phyloP scores from a whole-genome alignment of 2,888 invertebrate genomes.

The Netelia inedita region DNA sequence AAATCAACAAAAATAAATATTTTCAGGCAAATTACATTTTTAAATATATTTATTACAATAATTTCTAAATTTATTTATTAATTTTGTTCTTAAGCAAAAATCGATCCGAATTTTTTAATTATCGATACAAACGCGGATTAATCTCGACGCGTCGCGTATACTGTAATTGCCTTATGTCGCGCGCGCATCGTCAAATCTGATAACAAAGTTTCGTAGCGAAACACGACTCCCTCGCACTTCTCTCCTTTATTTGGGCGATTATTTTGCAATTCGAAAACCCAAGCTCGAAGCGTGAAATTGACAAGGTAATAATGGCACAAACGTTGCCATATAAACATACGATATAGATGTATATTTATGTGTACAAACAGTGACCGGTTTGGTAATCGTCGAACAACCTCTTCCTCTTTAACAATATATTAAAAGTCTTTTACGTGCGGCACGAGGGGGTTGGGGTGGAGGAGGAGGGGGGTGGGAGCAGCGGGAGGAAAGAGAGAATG shows the following conservation, averaged over 20 bases:
- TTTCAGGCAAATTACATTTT: no score
- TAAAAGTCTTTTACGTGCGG: slow-evolving; percentile 57
- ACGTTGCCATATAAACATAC: background rate
- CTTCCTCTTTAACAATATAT: slow-evolving; percentile 67
- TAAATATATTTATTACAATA: no score
- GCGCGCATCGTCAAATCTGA: background rate
- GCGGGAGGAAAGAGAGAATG: background rate
- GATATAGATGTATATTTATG: slow-evolving; percentile 4
- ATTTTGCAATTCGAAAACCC: slow-evolving; percentile 64
- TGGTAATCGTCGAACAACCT: slow-evolving; percentile 63
- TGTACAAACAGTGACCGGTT: slow-evolving; percentile 39
- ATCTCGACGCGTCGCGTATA: background rate
- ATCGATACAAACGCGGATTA: background rate
- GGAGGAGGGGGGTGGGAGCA: slow-evolving; percentile 4
- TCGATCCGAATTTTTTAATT: background rate
- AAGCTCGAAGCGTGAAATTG: slow-evolving; percentile 67
- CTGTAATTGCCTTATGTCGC: background rate
- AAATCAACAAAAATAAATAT: no score
- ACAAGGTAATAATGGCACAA: slow-evolving; percentile 58
- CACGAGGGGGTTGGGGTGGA: background rate
- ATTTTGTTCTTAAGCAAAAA: background rate
- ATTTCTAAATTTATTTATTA: background rate
- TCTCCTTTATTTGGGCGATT: slow-evolving; percentile 50
- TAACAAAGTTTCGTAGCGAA: slow-evolving; percentile 17
- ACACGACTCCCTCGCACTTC: slow-evolving; percentile 36